phyloP scores from a whole-genome alignment of 1,140 invertebrate genomes.

The Sipha flava region DNA sequence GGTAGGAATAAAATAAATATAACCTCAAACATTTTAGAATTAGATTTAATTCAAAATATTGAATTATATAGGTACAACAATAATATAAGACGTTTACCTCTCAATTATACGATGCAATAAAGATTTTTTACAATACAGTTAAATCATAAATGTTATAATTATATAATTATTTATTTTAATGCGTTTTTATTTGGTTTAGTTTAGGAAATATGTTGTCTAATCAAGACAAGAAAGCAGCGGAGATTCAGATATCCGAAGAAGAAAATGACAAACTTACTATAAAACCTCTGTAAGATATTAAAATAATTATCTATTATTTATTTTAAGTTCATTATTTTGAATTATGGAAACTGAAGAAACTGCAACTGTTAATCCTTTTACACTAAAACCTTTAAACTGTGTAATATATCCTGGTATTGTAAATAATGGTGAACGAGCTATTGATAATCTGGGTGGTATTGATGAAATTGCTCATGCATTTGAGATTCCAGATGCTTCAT shows the following conservation, averaged over 20 bases:
- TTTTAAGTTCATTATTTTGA: neutral
- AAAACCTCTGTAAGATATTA: conserved; percentile 15
- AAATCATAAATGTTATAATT: neutral
- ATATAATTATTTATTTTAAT: neutral
- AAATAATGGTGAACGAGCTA: conserved; percentile 8
- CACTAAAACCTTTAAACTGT: conserved; percentile 5
- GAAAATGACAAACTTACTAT: conserved; percentile 31
- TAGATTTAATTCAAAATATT: too few species aligned
- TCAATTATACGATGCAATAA: too few species aligned
- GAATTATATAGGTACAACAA: too few species aligned
- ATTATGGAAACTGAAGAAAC: neutral
- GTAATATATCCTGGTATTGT: conserved; percentile 20
- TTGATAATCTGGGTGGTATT: conserved; percentile 12
- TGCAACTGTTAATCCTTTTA: neutral
- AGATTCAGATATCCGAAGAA: conserved; percentile 25
- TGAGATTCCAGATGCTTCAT: neutral
- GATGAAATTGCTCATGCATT: conserved; percentile 17
- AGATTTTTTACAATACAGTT: too few species aligned
- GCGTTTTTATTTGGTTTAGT: neutral
- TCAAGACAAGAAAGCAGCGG: conserved; percentile 12
- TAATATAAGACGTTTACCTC: too few species aligned
- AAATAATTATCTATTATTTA: neutral
- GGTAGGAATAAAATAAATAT: too few species aligned
- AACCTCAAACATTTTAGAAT: too few species aligned
- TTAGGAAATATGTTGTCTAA: neutral